These are phyloP conservation scores for Archips crataeganus DNA, from an alignment of 2,888 invertebrate genomes.

Conservation along the genomic window DNA sequence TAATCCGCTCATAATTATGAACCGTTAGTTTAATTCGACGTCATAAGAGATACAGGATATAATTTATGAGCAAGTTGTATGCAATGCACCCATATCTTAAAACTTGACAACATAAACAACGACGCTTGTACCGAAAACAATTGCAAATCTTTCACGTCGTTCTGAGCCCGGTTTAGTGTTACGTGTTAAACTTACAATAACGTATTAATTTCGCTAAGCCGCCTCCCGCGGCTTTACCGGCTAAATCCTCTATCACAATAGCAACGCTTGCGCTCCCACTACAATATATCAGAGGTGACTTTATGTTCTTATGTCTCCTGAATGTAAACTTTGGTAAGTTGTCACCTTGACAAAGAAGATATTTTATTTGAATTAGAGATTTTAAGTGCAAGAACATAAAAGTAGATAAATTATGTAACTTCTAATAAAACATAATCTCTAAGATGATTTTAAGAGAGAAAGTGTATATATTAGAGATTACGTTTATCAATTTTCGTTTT, in stretches of 20 bases:
- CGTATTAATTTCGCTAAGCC: slow-evolving; percentile 29
- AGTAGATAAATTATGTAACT: no score
- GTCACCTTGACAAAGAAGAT: background rate
- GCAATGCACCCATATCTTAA: no score
- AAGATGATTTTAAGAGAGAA: no score
- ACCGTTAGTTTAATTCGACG: no score
- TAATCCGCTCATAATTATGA: no score
- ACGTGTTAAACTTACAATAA: slow-evolving; percentile 17
- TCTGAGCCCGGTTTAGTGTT: slow-evolving; percentile 8
- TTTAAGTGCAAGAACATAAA: background rate
- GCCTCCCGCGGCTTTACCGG: slow-evolving; percentile 6
- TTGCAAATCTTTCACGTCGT: slow-evolving; percentile 13
- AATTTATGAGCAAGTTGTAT: no score
- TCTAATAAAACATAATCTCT: no score
- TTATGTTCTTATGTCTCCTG: slow-evolving; percentile 8
- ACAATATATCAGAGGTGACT: slow-evolving; percentile 19
- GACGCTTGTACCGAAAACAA: background rate
- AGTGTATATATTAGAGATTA: no score
- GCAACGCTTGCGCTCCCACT: slow-evolving; percentile 4
- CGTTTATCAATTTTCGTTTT: no score
- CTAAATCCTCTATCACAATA: slow-evolving; percentile 31
- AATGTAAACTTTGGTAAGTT: background rate
- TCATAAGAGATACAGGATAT: no score
- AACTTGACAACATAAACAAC: no score
- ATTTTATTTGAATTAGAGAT: background rate